phyloP scores from a whole-genome alignment of 2,888 invertebrate species.

The Celastrina argiolus region DNA sequence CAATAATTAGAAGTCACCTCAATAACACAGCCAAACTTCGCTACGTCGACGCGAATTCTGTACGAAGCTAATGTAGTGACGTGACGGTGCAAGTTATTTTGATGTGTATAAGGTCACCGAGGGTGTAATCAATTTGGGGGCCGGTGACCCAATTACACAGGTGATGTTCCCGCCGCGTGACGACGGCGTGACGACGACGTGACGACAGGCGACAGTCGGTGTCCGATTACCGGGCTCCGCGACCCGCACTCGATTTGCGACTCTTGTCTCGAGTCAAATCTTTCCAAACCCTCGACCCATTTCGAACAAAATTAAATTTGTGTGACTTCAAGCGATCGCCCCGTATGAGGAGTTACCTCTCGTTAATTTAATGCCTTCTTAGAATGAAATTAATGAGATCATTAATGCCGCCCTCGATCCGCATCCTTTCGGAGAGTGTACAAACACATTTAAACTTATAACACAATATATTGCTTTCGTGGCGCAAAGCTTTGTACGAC shows the following conservation, averaged over 20 bases:
- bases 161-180: neutral
- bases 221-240: neutral
- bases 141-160: neutral
- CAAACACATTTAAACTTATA: neutral
- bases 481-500: neutral
- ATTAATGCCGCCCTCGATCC: neutral
- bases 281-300: neutral
- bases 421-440: neutral
- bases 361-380: neutral
- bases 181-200: neutral
- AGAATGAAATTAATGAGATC: neutral
- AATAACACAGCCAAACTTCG: neutral
- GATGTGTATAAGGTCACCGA: neutral
- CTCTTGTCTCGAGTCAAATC: neutral
- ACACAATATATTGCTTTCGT: neutral
- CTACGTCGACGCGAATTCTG: neutral
- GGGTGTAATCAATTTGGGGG: neutral
- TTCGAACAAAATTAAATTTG: neutral
- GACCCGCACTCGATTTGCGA: neutral
- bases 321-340: neutral
- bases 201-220: neutral
- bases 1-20: neutral
- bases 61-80: neutral
- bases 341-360: neutral
- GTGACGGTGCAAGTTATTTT: conserved; percentile 4